These are phyloP conservation scores for Pomatorhinus ruficollis DNA, from an alignment of 2,113 vertebrate genomes.

Conservation along the genomic window DNA sequence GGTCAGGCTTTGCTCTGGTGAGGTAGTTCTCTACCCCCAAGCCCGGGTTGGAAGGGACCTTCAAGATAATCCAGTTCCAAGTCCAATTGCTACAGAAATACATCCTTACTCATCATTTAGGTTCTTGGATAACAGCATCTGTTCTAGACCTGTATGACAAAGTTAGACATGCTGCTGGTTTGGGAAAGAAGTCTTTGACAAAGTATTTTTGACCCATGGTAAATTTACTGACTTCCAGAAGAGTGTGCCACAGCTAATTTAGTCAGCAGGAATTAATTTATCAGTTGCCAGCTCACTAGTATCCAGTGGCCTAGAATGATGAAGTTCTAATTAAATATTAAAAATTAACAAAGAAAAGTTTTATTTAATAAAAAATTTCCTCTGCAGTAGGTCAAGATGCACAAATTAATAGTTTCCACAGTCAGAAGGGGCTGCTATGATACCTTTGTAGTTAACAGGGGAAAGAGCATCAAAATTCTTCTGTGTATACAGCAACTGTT, in stretches of 20 bases:
- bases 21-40: not conserved
- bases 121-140: not conserved
- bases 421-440: not conserved
- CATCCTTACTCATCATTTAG: not conserved
- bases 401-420: not conserved
- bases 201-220: not conserved
- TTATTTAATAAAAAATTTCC: not conserved
- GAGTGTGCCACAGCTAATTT: not conserved
- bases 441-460: not conserved
- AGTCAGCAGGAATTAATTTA: not conserved
- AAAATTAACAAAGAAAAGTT: slow-evolving; percentile 4
- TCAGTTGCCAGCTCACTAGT: not conserved
- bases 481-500: not conserved
- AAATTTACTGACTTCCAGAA: not conserved
- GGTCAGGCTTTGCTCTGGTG: not conserved
- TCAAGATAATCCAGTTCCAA: not conserved
- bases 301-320: not conserved
- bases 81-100: not conserved
- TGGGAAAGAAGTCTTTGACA: not conserved
- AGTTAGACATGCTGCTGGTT: not conserved
- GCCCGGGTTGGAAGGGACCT: not conserved
- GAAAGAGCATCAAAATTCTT: not conserved
- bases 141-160: not conserved
- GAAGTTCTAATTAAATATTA: not conserved
- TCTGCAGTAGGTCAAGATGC: not conserved